A percentile compares a stretch with the other conserved stretches of the same genome.
Conservation (phyloP, 2,888 invertebrate genomes). For the Zygaena filipendulae region DNA sequence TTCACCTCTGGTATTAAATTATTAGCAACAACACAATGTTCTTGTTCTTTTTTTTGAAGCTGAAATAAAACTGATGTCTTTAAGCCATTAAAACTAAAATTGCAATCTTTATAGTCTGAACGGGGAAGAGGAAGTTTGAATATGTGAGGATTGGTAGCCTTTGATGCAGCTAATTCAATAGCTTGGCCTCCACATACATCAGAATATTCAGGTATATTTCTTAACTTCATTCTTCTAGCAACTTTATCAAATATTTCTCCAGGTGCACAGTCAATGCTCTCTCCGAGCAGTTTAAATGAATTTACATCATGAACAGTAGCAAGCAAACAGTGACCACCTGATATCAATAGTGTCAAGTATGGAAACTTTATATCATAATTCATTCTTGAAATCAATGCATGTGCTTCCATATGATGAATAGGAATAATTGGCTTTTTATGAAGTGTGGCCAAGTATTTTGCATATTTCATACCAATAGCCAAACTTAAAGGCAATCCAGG, state of each 20-base stretch:
- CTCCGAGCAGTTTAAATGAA: slow-evolving; percentile 84
- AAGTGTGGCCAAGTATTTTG: slow-evolving; percentile 77
- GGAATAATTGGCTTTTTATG: slow-evolving; percentile 89
- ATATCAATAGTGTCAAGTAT: slow-evolving; percentile 88
- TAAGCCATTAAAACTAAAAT: slow-evolving; percentile 93
- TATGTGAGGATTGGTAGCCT: slow-evolving; percentile 73
- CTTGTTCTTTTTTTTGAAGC: slow-evolving; percentile 69
- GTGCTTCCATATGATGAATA: slow-evolving; percentile 99
- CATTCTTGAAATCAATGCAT: slow-evolving; percentile 92
- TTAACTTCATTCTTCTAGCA: slow-evolving; percentile 84
- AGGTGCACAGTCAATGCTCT: slow-evolving; percentile 85
- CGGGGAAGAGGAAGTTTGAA: slow-evolving; percentile 77
- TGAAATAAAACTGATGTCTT: slow-evolving; percentile 71
- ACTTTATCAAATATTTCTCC: slow-evolving; percentile 96
- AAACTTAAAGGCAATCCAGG: slow-evolving; percentile 87
- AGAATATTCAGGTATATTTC: slow-evolving; percentile 79
- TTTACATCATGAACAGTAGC: slow-evolving; percentile 80
- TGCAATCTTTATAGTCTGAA: slow-evolving; percentile 77
- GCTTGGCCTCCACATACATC: slow-evolving; percentile 86
- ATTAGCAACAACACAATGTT: slow-evolving; percentile 71
- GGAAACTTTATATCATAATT: slow-evolving; percentile 80
- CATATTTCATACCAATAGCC: slow-evolving; percentile 83
- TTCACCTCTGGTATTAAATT: slow-evolving; percentile 77
- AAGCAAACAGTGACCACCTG: slow-evolving; percentile 93
- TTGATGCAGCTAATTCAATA: slow-evolving; percentile 82